Evolutionary conservation across 2,113 vertebrate genomes (phyloP), one percentile per base, ranked within the genome.

Genomic region (Pseudolaguvia tuberculata): DNA sequence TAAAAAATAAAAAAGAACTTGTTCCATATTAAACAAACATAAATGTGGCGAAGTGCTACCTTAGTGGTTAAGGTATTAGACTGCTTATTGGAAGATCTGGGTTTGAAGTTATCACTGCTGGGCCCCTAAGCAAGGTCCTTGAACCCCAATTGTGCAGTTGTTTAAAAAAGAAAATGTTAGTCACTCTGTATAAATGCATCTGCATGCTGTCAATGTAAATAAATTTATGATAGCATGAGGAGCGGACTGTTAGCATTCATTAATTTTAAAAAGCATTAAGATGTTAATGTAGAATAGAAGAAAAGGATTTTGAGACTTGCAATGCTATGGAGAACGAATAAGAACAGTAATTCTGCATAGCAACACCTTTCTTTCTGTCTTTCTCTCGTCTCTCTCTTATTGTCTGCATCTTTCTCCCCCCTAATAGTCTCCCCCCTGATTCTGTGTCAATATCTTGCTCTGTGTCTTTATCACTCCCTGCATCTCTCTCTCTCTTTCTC

Each of bases 401-500:
- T 35, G 31, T 42, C 39, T 42, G 39, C 39, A 5, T 42, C 39
- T 42, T 8, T 42, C 39, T 42, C 39, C 9, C 39, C 8, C 12
- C 25, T 5, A n/a, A n/a, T n/a, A n/a, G n/a, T 35, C 18, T 61
- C 17, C n/a, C 29, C 58, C n/a, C 17, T n/a, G 1, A n/a, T 1
- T 39, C 59, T 62, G 13, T 61, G 11, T 35, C 58, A n/a, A 18
- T 62, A 8, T 29, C 56, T 31, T 2, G 29, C 27, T 59, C 57
- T 59, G 14, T 59, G 5, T 31, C 29, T 13, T 14, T 57, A 15
- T 9, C 2, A 9, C 27, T 31, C 17, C 20, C 15, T 61, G 21
- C 25, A 13, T 56, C 5, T 72, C 70, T 77, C 73, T 29, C n/a
- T 35, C 45, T 10, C 14, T 31, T 7, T 62, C 9, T 62, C 59